Evolutionary conservation across 2,113 vertebrate species (phyloP), one percentile per base, ranked within the genome.

Genomic region (Sebastes schlegelii): DNA sequence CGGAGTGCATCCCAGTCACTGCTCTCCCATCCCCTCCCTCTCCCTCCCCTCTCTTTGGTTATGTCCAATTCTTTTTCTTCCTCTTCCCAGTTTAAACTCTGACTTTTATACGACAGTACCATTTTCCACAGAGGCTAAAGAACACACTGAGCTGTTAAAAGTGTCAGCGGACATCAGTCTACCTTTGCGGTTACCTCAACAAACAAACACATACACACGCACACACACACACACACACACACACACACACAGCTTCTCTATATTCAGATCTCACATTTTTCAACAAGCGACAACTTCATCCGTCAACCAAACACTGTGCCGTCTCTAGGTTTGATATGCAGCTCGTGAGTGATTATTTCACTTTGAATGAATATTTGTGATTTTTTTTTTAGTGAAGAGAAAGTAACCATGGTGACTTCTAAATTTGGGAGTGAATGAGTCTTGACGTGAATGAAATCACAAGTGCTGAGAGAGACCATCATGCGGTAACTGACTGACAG

Each of bases 21-120:
- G 34, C 69, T 26, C 21, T 42, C 21, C 17, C 16, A 8, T 40
- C 10, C 16, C 48, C 26, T 14, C 8, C 43, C 51, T 4, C 17
- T 6, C 5, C 40, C 1, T 4, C 48, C 16, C 51, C 48, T 5
- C 21, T 69, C 40, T n/a, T 52, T 17, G 13, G 14, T 87, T 74
- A 62, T 42, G 70, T 81, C 77, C 77, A 62, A 58, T 83, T 75
- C 80, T 62, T 76, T 83, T 70, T 49, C 77, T 64, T 73, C 46
- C 62, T 71, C 45, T 61, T 71, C 61, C 52, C 43, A 40, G 84
- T 80, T 78, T 85, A 80, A 85, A 89, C 74, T 81, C 46, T 58
- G 91, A 89, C 89, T 92, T 94, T 90, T 92, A 91, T 91, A 83
- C 79, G 84, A 93, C 88, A 92, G 77, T 21, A 80, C 86, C 83